Evolutionary conservation across 1,140 invertebrate species (phyloP).

Genomic region (Mya arenaria): DNA sequence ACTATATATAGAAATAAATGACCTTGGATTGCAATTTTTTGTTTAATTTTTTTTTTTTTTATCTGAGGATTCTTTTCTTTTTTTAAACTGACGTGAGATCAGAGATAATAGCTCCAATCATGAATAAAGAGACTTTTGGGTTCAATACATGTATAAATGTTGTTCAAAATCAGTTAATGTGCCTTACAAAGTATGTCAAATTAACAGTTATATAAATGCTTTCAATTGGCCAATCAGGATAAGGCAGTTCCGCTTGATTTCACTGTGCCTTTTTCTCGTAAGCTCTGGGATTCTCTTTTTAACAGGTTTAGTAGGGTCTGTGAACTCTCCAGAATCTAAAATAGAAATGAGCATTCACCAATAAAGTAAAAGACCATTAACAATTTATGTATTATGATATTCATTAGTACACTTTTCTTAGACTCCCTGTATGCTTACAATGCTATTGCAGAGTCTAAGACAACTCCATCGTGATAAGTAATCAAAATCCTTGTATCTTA

Average conservation of each 20-base stretch:
- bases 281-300: slow-evolving; percentile 76
- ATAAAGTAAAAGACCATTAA: background rate
- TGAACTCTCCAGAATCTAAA: slow-evolving; percentile 81
- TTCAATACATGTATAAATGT: background rate
- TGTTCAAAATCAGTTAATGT: too few species aligned
- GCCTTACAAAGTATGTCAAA: too few species aligned
- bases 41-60: too few species aligned
- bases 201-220: background rate
- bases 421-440: background rate
- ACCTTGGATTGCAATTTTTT: too few species aligned
- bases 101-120: too few species aligned
- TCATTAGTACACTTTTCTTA: background rate
- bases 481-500: background rate
- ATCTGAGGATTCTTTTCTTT: too few species aligned
- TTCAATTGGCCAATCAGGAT: slow-evolving; percentile 4
- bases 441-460: background rate
- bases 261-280: slow-evolving; percentile 69
- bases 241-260: slow-evolving; percentile 37
- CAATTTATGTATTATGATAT: background rate
- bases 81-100: too few species aligned
- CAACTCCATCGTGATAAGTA: background rate
- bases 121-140: background rate
- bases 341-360: background rate
- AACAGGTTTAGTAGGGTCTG: slow-evolving; percentile 80
- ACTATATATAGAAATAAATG: too few species aligned